Base-by-base conservation (phyloP, 2,797 vertebrate species). In the Synanceia verrucosa region DNA sequence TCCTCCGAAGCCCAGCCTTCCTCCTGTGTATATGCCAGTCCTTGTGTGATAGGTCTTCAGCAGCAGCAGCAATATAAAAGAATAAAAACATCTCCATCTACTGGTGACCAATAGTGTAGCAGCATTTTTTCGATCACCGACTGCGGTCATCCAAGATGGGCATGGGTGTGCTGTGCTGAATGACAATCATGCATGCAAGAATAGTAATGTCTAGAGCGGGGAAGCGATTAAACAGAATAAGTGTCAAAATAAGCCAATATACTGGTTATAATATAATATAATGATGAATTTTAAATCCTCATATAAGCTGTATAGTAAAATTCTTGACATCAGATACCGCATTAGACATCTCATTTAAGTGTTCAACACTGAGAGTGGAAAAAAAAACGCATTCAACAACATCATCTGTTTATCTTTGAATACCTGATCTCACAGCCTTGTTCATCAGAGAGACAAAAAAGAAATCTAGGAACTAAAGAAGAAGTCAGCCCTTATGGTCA, bases 401-500 rank as follows among this genome's bases (percentile, higher is more conserved):
- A 70, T 68, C 63, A 70, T 68, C 62, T 59, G 50, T 74, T 73
- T 65, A 34, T 86, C 73, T 78, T 79, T 24, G 2, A 76, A 81
- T 83, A 87, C 86, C 86, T 90, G 88, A 90, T 87, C 85, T 86
- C 64, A 69, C 71, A 89, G 81, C 82, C 74, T 66, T 82, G 63
- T 79, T 81, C 79, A 65, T 81, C 52, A 37, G 78, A 70, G 46
- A 85, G 67, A 84, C 57, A 58, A 76, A 84, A 65, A 11, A 67
- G n/a, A 66, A 74, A 43, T 71, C 28, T 69, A 76, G 57, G 81
- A 86, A 86, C 68, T 56, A 75, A 87, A 88, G 79, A 83, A 83
- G 47, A 86, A 84, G 76, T 86, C 88, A 92, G 90, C 88, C 92
- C 91, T 89, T 91, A 75, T 86, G 81, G 79, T 92, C 86, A 88